Conservation (phyloP, 1,140 invertebrate species). For the Centruroides sculpturatus region DNA sequence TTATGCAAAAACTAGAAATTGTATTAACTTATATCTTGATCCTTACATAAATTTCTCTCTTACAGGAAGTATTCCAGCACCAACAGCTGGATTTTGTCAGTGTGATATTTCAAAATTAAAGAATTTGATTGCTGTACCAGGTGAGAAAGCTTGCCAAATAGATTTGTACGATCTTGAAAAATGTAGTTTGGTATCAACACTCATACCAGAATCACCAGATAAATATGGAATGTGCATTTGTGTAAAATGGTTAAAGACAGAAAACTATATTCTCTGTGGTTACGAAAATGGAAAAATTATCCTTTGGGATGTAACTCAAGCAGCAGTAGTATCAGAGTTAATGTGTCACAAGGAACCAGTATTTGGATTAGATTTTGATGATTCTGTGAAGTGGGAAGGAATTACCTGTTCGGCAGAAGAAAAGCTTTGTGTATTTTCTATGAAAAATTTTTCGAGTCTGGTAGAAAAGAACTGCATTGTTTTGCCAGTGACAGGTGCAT, state of each 20-base stretch:
- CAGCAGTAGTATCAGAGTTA: background rate
- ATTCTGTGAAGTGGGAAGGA: background rate
- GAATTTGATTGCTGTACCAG: background rate
- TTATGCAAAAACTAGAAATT: too few species aligned
- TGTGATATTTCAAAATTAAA: too few species aligned
- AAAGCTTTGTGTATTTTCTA: conserved; percentile 2
- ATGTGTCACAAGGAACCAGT: conserved; percentile 3
- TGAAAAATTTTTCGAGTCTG: conserved; percentile 1
- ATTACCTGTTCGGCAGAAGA: conserved; percentile 11
- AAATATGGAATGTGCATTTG: conserved; percentile 8
- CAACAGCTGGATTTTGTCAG: conserved; percentile 8
- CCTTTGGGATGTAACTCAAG: conserved; percentile 3
- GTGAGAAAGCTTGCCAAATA: background rate
- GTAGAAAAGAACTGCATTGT: background rate
- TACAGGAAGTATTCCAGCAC: background rate
- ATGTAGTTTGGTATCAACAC: background rate
- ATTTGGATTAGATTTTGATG: conserved; percentile 9
- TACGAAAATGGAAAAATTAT: conserved; percentile 13
- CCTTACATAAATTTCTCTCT: background rate
- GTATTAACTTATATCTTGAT: too few species aligned
- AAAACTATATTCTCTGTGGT: background rate
- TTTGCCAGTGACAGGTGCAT: conserved; percentile 48
- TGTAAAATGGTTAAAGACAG: conserved; percentile 2
- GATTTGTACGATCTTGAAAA: conserved; percentile 1
- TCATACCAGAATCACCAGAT: background rate